phyloP scores from a whole-genome alignment of 2,888 invertebrate species.

The Meandrusa payeni region DNA sequence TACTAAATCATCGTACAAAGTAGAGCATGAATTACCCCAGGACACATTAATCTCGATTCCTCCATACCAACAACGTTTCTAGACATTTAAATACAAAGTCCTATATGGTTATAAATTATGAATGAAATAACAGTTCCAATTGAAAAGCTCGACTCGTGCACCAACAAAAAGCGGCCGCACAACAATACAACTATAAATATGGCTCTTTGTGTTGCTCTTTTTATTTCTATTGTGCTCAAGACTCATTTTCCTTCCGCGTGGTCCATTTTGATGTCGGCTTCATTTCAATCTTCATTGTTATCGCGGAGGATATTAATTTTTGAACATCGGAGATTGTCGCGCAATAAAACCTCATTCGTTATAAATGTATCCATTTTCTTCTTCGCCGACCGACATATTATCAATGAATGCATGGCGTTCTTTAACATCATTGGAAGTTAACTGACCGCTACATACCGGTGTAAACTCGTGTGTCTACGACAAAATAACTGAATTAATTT shows the following conservation, averaged over 20 bases:
- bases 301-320: slow-evolving; percentile 50
- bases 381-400: too few relatives aligned
- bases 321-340: slow-evolving; percentile 38
- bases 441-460: slow-evolving; percentile 65
- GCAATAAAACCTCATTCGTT: slow-evolving; percentile 43
- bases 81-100: slow-evolving; percentile 71
- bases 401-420: too few relatives aligned
- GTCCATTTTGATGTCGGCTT: slow-evolving; percentile 42
- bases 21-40: slow-evolving; percentile 64
- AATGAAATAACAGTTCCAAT: slow-evolving; percentile 65
- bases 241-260: slow-evolving; percentile 45
- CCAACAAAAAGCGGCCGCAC: slow-evolving; percentile 59
- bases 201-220: slow-evolving; percentile 56
- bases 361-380: slow-evolving; percentile 54
- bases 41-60: slow-evolving; percentile 58
- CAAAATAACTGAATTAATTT: slow-evolving; percentile 65
- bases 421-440: too few relatives aligned
- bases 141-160: slow-evolving; percentile 57
- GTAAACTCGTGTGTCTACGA: slow-evolving; percentile 64
- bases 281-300: slow-evolving; percentile 52
- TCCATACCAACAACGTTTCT: slow-evolving; percentile 57
- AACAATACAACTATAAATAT: slow-evolving; percentile 74
- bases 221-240: slow-evolving; percentile 46
- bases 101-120: slow-evolving; percentile 72
- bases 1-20: slow-evolving; percentile 68